Evolutionary conservation across 2,888 invertebrate species (phyloP), one percentile per base, ranked within the genome.

Genomic region (Itoplectis maculator): DNA sequence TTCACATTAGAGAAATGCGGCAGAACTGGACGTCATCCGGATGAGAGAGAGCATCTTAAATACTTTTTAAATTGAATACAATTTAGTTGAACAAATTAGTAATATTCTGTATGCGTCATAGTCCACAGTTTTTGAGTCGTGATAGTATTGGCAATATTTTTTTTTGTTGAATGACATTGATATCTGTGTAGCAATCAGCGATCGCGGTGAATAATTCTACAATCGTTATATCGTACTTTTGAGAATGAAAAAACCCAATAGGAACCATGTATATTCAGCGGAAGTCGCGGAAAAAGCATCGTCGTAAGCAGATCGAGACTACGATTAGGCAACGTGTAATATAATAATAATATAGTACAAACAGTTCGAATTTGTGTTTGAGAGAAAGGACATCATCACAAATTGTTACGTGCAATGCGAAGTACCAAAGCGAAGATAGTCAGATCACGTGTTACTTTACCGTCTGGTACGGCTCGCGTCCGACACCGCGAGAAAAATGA

Each of bases 291-390:
- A 56, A 56, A 59, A 54, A 54, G 9, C 23, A 20, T 54, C 51
- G 20, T 13, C 51, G 51, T 11, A 8, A 54, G 23, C 45, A 20
- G 54, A 20, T 13, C 23, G 54, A 11, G 2, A 11, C 23, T 54
- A 54, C 23, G 20, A 23, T 54, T 54, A 23, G 54, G 23, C 54
- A 54, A 11, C 54, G 54, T 54, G 54, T 54, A 23, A 54, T 54
- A 23, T 23, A 23, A 54, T 11, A 18, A 51, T 54, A 23, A 11
- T 11, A 23, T 20, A 54, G 54, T 23, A 23, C 23, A 54, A 23
- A 54, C 23, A 9, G 11, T 54, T 54, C 4, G 11, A 54, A 54
- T 54, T 54, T 9, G 54, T 23, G 23, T 23, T 23, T 23, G 2
- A 54, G 13, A 54, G n/a, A 54, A 13, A 54, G 4, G 5, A 29